Conservation (phyloP, 2,113 vertebrate genomes). For the Aspidoscelis tigris region DNA sequence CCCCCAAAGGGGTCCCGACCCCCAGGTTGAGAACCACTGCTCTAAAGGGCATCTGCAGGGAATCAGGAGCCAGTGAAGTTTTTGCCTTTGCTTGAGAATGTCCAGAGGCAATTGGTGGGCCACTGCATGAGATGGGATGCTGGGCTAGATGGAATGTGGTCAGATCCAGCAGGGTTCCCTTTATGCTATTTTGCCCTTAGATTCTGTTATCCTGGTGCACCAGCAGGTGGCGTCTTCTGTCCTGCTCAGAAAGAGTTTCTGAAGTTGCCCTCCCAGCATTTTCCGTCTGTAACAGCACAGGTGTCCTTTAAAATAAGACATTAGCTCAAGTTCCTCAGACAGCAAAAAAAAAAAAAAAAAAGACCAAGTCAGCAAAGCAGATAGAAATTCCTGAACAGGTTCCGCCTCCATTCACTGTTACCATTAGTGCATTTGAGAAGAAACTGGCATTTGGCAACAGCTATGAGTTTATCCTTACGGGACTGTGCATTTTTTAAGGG, state of each 20-base stretch:
- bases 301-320: not conserved
- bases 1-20: no score
- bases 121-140: no score
- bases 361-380: not conserved
- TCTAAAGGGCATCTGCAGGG: no score
- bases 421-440: not conserved
- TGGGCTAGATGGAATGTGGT: no score
- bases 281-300: not conserved
- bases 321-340: no score
- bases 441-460: not conserved
- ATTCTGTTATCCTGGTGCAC: not conserved
- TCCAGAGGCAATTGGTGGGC: no score
- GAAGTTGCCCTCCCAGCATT: not conserved
- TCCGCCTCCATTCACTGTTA: not conserved
- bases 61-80: no score
- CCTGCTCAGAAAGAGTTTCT: not conserved
- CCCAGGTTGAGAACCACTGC: no score
- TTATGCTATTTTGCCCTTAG: no score
- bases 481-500: not conserved
- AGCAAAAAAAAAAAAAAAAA: not conserved
- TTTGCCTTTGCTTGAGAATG: no score
- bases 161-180: no score
- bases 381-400: not conserved
- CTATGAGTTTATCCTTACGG: not conserved
- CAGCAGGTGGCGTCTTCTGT: not conserved